Evolutionary conservation across 2,113 vertebrate genomes (phyloP).

Genomic region (Microtus ochrogaster): DNA sequence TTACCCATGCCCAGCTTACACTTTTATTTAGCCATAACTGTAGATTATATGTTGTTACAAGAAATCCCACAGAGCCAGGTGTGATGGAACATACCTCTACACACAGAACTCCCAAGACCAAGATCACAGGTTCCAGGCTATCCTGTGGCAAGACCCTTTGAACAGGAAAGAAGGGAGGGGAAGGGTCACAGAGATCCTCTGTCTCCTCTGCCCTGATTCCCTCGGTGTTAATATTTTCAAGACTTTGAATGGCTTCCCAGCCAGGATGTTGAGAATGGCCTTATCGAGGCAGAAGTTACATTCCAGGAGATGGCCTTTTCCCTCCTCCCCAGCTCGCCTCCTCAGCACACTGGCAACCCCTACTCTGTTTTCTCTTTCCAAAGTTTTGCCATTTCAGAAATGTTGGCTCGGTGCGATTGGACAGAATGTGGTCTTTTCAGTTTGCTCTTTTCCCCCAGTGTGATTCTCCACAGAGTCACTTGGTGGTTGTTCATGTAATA

Average conservation of each 20-base stretch:
- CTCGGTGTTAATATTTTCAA: neutral
- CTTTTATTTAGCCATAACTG: constrained; percentile 10
- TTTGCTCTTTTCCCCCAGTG: neutral
- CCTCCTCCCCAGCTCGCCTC: neutral
- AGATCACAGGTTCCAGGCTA: neutral
- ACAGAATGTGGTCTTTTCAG: neutral
- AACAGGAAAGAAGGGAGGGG: neutral
- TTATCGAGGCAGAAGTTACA: neutral
- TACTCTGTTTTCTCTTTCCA: neutral
- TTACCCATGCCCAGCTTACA: neutral
- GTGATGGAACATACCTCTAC: neutral
- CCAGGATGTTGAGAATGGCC: neutral
- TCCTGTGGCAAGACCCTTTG: neutral
- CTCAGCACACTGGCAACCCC: neutral
- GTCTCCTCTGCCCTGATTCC: neutral
- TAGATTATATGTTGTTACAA: neutral
- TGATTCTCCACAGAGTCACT: neutral
- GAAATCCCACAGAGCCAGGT: neutral
- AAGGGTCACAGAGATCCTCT: neutral
- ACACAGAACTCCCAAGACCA: neutral
- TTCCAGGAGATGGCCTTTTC: neutral
- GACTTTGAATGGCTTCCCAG: neutral
- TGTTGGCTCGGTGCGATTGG: neutral
- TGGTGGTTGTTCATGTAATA: neutral
- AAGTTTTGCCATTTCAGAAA: constrained; percentile 11